These are phyloP conservation scores for Euleptes europaea DNA, from an alignment of 2,113 vertebrate genomes.

Conservation along the genomic window DNA sequence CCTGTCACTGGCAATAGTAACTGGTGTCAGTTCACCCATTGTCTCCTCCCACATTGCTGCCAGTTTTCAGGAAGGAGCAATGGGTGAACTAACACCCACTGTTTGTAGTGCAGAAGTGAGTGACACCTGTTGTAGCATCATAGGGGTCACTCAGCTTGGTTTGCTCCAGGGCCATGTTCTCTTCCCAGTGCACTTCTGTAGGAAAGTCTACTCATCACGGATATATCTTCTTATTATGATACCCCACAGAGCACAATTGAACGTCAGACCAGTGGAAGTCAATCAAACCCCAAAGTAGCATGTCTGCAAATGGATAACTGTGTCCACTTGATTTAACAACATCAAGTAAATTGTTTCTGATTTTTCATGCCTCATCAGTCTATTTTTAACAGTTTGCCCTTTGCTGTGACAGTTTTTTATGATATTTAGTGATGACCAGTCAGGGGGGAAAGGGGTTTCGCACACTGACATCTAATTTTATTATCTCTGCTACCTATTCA, in stretches of 20 bases:
- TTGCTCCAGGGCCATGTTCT: no score
- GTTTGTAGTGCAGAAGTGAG: no score
- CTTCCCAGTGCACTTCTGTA: no score
- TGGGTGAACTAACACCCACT: no score
- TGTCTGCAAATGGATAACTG: conserved; percentile 26
- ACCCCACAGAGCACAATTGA: background rate
- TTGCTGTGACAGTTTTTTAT: conserved; percentile 64
- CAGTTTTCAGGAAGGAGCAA: no score
- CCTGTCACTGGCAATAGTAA: no score
- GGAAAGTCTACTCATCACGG: background rate
- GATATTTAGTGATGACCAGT: conserved; percentile 66
- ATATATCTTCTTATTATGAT: background rate
- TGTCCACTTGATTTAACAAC: conserved; percentile 39
- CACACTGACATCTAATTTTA: conserved; percentile 70
- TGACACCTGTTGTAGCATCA: no score
- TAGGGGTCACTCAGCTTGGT: no score
- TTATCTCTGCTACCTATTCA: conserved; percentile 60
- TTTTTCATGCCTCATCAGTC: conserved; percentile 45
- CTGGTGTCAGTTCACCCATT: no score
- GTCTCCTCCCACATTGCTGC: no score
- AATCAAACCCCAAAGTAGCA: conserved; percentile 5
- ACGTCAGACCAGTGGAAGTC: background rate
- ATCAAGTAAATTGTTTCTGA: conserved; percentile 49
- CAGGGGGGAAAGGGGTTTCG: conserved; percentile 55
- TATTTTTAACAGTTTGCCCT: conserved; percentile 63